Evolutionary conservation across 2,888 invertebrate genomes (phyloP).

Genomic region (Leptopilina syphax): DNA sequence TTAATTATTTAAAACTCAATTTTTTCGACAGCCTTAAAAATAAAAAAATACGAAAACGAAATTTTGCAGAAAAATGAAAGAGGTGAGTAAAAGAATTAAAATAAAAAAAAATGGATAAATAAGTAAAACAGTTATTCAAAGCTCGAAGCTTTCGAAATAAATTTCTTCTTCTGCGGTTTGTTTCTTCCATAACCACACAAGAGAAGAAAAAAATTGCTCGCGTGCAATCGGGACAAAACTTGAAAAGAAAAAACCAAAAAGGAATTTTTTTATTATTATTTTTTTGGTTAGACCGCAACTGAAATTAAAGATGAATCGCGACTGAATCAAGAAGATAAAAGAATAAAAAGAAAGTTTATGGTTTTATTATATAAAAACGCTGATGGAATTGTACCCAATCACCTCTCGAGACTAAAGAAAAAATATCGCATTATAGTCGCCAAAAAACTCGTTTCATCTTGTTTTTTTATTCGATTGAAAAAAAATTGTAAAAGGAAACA

Average conservation of each 20-base stretch:
- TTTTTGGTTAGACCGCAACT: conserved; percentile 26
- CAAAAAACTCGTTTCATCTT: too few species aligned
- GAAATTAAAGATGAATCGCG: conserved; percentile 33
- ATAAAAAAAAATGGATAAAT: too few species aligned
- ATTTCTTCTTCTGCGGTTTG: conserved; percentile 15
- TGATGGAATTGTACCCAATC: conserved; percentile 28
- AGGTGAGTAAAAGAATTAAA: too few species aligned
- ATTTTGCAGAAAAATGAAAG: too few species aligned
- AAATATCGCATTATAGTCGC: background rate
- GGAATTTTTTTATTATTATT: background rate
- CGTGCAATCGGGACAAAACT: conserved; percentile 34
- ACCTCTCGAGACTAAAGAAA: background rate
- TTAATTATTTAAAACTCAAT: too few species aligned
- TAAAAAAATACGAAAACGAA: too few species aligned
- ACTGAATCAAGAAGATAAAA: background rate
- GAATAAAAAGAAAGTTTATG: conserved; percentile 21
- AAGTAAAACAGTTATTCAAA: too few species aligned
- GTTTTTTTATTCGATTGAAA: too few species aligned
- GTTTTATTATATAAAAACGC: conserved; percentile 6
- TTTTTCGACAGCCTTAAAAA: too few species aligned
- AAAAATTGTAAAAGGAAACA: too few species aligned
- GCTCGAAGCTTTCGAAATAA: conserved; percentile 5
- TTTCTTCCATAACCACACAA: conserved; percentile 11
- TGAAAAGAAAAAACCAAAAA: conserved; percentile 7
- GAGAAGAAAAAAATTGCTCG: conserved; percentile 6